These are phyloP conservation scores for Drosophila neocordata DNA, from an alignment of 1,140 invertebrate genomes.

Conservation along the genomic window DNA sequence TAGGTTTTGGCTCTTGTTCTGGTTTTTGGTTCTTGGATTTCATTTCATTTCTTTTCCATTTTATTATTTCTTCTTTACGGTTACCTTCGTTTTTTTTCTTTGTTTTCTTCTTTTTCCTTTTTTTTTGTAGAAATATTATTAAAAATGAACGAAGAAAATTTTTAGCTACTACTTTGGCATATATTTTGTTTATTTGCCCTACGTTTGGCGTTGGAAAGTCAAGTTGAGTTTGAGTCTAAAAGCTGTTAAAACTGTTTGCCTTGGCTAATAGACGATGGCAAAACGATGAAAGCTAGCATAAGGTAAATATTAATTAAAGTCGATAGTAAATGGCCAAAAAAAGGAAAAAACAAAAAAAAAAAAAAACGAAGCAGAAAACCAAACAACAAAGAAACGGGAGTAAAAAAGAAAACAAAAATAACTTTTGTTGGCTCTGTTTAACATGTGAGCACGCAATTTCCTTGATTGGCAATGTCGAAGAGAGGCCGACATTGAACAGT, in stretches of 20 bases:
- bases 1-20: conserved; percentile 60
- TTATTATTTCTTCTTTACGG: conserved; percentile 23
- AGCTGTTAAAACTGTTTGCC: conserved; percentile 79
- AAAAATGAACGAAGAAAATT: conserved; percentile 60
- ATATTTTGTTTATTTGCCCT: conserved; percentile 77
- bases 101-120: conserved; percentile 14
- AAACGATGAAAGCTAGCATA: conserved; percentile 47
- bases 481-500: conserved; percentile 4
- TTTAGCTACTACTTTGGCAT: conserved; percentile 42
- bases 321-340: conserved; percentile 74
- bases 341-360: too few relatives aligned
- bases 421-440: conserved; percentile 42
- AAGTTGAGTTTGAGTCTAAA: conserved; percentile 53
- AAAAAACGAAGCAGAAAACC: too few relatives aligned
- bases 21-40: conserved; percentile 53
- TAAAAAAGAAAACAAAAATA: conserved; percentile 23
- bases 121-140: conserved; percentile 59
- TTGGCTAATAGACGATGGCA: conserved; percentile 65
- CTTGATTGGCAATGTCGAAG: conserved; percentile 65
- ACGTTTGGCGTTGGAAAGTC: conserved; percentile 58
- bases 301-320: conserved; percentile 77
- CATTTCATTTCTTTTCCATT: conserved; percentile 31
- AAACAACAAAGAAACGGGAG: conserved; percentile 6
- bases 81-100: conserved; percentile 16
- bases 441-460: conserved; percentile 77